Evolutionary conservation across 2,888 invertebrate species (phyloP).

Genomic region (Trilocha varians): DNA sequence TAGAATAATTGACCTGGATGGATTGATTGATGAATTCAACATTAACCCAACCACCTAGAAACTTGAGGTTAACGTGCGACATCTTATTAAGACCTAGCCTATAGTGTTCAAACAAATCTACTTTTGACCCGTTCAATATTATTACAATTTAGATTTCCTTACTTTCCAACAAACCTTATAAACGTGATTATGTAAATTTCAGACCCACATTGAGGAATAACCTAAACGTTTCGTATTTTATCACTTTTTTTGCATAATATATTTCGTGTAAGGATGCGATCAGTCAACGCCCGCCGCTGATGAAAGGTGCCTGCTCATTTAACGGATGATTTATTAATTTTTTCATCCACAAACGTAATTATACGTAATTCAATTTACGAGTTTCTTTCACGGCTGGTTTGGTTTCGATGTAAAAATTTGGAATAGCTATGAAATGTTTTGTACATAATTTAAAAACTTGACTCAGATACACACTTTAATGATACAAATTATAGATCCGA

Average conservation of each 20-base stretch:
- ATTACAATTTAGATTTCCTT: slow-evolving; percentile 62
- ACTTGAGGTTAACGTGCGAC: too few species aligned
- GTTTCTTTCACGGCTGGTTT: slow-evolving; percentile 1
- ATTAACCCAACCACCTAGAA: too few species aligned
- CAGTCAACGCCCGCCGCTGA: slow-evolving; percentile 38
- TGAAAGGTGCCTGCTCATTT: slow-evolving; percentile 37
- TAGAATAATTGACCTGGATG: too few species aligned
- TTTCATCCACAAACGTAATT: slow-evolving; percentile 18
- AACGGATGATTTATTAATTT: slow-evolving; percentile 36
- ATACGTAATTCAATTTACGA: slow-evolving; percentile 8
- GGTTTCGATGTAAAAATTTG: not conserved
- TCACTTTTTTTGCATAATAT: slow-evolving; percentile 53
- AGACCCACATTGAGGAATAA: slow-evolving; percentile 41
- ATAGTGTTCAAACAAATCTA: too few species aligned
- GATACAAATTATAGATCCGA: too few species aligned
- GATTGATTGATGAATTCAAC: too few species aligned
- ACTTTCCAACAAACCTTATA: slow-evolving; percentile 37
- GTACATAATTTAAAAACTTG: not conserved
- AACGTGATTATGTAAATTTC: slow-evolving; percentile 59
- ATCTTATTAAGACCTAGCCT: too few species aligned
- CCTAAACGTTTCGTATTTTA: slow-evolving; percentile 64
- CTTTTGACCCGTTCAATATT: too few species aligned
- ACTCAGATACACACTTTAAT: not conserved
- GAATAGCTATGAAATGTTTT: not conserved
- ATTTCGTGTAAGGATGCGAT: slow-evolving; percentile 52